Conservation (phyloP, 2,113 vertebrate genomes). For the Notarius lentiginosus region DNA sequence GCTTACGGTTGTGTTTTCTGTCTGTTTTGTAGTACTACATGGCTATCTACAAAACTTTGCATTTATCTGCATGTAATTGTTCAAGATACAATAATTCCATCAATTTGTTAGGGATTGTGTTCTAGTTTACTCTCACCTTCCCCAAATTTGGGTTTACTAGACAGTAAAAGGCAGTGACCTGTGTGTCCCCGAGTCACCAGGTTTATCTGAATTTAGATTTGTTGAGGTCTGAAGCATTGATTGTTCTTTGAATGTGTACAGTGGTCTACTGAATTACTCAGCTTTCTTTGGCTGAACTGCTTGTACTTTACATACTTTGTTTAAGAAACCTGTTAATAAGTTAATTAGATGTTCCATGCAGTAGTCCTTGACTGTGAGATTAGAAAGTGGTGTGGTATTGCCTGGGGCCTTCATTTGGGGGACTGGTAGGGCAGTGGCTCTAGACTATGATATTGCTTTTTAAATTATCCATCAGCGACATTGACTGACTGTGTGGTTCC, state of each 20-base stretch:
- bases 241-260: not conserved
- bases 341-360: not conserved
- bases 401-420: not conserved
- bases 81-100: not conserved
- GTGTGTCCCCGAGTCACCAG: not conserved
- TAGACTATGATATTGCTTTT: not conserved
- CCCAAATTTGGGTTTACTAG: not conserved
- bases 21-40: not conserved
- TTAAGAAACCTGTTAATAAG: not conserved
- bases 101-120: not conserved
- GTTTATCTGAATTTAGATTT: not conserved
- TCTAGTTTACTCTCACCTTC: not conserved
- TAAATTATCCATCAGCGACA: not conserved
- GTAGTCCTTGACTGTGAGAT: not conserved
- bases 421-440: not conserved
- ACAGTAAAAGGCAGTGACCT: not conserved
- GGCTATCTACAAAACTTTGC: not conserved
- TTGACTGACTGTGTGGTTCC: too few relatives aligned
- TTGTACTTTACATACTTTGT: not conserved
- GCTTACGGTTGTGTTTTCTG: not conserved
- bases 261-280: not conserved
- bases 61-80: not conserved
- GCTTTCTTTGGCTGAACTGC: not conserved
- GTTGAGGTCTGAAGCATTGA: not conserved
- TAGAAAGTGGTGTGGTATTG: not conserved